Conservation (phyloP, 2,113 vertebrate species). For the Notarius quadriscutis region DNA sequence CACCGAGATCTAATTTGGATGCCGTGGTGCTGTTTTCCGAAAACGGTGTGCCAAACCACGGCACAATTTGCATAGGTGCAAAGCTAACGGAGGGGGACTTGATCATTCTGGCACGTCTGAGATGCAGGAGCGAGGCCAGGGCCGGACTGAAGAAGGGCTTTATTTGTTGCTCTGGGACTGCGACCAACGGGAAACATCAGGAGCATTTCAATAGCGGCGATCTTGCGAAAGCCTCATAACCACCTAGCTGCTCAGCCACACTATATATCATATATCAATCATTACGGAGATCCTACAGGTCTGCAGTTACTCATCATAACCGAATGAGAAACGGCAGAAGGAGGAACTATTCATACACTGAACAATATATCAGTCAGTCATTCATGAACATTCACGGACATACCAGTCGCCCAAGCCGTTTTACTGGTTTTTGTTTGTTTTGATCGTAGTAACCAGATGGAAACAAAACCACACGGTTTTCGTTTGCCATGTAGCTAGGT, state of each 20-base stretch:
- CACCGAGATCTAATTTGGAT: constrained; percentile 68
- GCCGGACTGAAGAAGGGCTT: constrained; percentile 56
- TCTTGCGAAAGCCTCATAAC: constrained; percentile 15
- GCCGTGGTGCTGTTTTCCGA: constrained; percentile 41
- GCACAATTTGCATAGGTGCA: constrained; percentile 56
- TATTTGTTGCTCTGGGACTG: constrained; percentile 53
- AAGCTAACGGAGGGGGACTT: constrained; percentile 52
- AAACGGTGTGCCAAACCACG: constrained; percentile 52
- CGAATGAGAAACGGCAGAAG: background rate
- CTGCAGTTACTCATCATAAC: background rate
- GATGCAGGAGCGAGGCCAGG: constrained; percentile 28
- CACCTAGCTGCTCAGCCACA: constrained; percentile 7
- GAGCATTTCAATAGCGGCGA: constrained; percentile 47
- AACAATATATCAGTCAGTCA: background rate
- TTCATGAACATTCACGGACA: background rate
- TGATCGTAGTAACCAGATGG: too few species aligned
- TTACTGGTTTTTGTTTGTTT: background rate
- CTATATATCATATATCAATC: too few species aligned
- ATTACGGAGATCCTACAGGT: background rate
- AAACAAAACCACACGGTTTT: background rate
- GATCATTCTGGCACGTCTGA: constrained; percentile 52
- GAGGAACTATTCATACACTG: background rate
- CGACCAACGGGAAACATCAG: constrained; percentile 60
- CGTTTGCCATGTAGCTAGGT: background rate
- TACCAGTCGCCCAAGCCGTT: background rate